Evolutionary conservation across 2,888 invertebrate species (phyloP), one percentile per base, ranked within the genome.

Genomic region (Habroteleia sp.): DNA sequence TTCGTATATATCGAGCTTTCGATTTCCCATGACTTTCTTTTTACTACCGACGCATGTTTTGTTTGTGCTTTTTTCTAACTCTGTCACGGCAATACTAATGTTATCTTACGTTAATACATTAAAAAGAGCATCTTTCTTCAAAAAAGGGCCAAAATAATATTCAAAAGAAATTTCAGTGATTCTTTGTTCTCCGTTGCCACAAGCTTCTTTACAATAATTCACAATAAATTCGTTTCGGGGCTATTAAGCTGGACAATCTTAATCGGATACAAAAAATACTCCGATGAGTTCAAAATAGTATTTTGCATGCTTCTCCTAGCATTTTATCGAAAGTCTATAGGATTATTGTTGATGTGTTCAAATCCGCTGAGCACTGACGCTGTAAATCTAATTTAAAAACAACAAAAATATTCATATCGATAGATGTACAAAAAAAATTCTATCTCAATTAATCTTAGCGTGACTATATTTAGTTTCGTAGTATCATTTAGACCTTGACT

Each of bases 231-330:
- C 44, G 48, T 48, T 66, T 54, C 8, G 44, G 11, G 46, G 29
- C 44, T 29, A 54, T 66, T 52, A 66, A 66, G 20, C 54, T 14
- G 20, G 41, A 63, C 62, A 66, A 54, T 54, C 44, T 54, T 46
- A 66, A 66, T 54, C 65, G 54, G 46, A 54, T 54, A 37, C 16
- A 29, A 10, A 27, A 37, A 56, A 68, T 54, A 48, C 29, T 3
- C 8, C 48, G 48, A 68, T 68, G 29, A 46, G 41, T 48, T 39
- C 29, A 5, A 50, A 50, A 29, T 41, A 23, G 23, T 23, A 41
- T 50, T 50, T 41, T 41, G 23, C 41, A 63, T 50, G 48, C 44
- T 44, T 13, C 39, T 54, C 31, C 11, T 42, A 8, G 33, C 25
- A 31, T 41, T 50, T 29, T 33, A 58, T 33, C 33, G 44, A 44